Base-by-base conservation (phyloP, 2,888 invertebrate species). In the Timema podura region DNA sequence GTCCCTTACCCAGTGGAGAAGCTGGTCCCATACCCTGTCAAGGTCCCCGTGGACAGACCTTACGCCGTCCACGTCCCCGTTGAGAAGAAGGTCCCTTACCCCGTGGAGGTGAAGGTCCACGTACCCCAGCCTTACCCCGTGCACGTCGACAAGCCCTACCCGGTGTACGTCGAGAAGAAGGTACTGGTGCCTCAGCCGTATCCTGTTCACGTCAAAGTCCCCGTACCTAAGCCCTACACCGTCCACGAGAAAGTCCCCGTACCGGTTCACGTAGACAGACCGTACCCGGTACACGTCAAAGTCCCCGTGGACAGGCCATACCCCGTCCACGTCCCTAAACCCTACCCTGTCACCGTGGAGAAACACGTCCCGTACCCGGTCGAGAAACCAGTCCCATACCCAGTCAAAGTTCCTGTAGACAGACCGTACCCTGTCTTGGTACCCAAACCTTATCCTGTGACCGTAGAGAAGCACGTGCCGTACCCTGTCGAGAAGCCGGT, bases 161-260 rank as follows among this genome's bases (percentile, higher is more conserved):
- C 90, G 0, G 87, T 90, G 16, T 88, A 89, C 1, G 87, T 90
- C 0, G 87, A 89, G 68, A 76, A 76, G 67, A 74, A 75, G 7
- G 89, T 90, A 30, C 87, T 89, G 69, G 90, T 91, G 64, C 91
- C 91, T 0, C 89, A 90, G 72, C 91, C 91, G 5, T 90, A 90
- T 81, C 87, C 91, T 0, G 90, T 91, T 0, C 90, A 74, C 47
- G 72, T 74, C 7, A 74, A 88, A 1, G 87, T 89, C 75, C 89
- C 89, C 64, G 86, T 89, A 66, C 89, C 88, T 6, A 88, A 90
- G 70, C 85, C 89, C 73, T 73, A 73, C 68, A 70, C 71, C n/a
- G 73, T 73, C 15, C 71, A 71, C 51, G 72, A 73, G 10, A 74
- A 74, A 61, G 72, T 72, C 5, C 74, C 74, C 48, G 47, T 65